Evolutionary conservation across 2,888 invertebrate species (phyloP).

Genomic region (Andrena marginata): DNA sequence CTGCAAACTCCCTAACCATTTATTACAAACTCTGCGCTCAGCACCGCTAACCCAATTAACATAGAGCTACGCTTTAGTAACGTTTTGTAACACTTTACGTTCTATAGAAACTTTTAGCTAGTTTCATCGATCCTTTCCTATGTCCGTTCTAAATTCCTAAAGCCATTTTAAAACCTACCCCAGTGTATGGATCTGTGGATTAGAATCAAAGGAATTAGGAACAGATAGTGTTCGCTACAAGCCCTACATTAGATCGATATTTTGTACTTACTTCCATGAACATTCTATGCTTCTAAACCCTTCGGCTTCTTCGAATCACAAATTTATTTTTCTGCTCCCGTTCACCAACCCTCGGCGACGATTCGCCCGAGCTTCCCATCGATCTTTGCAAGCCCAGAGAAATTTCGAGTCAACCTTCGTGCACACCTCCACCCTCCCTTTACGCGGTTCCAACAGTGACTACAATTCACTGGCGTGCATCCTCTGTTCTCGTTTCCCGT

Average conservation of each 20-base stretch:
- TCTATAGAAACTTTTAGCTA: conserved; percentile 31
- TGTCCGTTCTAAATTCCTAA: not conserved
- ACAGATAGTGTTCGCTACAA: not conserved
- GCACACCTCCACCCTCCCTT: conserved; percentile 4
- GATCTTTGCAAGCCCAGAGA: not conserved
- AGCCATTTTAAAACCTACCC: conserved; percentile 8
- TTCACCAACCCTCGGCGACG: conserved; percentile 13
- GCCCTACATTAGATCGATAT: too few species aligned
- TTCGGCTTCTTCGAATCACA: too few species aligned
- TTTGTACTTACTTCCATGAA: too few species aligned
- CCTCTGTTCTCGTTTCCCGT: conserved; percentile 68
- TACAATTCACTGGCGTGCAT: conserved; percentile 62
- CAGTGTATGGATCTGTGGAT: not conserved
- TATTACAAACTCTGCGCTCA: conserved; percentile 6
- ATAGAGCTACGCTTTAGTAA: conserved; percentile 28
- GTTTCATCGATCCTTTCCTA: conserved; percentile 12
- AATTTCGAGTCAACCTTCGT: conserved; percentile 31
- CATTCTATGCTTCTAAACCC: too few species aligned
- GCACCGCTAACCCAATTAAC: conserved; percentile 50
- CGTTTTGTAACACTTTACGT: conserved; percentile 30
- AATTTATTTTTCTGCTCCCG: not conserved
- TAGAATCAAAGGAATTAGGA: not conserved
- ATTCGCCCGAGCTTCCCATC: conserved; percentile 13
- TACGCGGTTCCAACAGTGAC: conserved; percentile 16
- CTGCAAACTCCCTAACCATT: conserved; percentile 31